Conservation (phyloP, 2,113 vertebrate genomes). For the Aldabrachelys gigantea region DNA sequence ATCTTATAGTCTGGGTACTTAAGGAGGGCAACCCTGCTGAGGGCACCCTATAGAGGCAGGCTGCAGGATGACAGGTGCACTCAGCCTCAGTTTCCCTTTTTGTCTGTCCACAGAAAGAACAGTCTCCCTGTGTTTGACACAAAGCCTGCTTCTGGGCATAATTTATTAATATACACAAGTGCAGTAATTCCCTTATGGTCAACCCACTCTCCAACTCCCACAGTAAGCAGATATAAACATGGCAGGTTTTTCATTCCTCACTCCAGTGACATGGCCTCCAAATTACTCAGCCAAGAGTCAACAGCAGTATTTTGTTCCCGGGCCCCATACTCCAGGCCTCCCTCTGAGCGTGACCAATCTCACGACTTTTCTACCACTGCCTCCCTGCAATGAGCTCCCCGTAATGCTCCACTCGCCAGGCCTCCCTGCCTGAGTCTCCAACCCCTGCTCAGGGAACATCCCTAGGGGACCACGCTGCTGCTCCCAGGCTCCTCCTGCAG, state of each 20-base stretch:
- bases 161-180: background rate
- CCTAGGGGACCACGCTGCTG: background rate
- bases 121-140: background rate
- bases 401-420: background rate
- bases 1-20: background rate
- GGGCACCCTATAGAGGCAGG: background rate
- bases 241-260: background rate
- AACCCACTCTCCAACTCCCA: background rate
- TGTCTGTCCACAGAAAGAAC: background rate
- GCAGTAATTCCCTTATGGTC: background rate
- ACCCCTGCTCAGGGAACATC: background rate
- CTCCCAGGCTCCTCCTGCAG: background rate
- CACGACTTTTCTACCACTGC: background rate
- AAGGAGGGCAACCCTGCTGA: background rate
- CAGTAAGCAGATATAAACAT: background rate
- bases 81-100: background rate
- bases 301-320: background rate
- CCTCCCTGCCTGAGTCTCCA: background rate
- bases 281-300: background rate
- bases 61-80: background rate
- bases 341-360: too few relatives aligned
- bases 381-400: background rate
- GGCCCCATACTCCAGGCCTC: background rate
- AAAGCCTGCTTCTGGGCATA: background rate
- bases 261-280: background rate